Evolutionary conservation across 2,113 vertebrate genomes (phyloP).

Genomic region (Ammodytes marinus): DNA sequence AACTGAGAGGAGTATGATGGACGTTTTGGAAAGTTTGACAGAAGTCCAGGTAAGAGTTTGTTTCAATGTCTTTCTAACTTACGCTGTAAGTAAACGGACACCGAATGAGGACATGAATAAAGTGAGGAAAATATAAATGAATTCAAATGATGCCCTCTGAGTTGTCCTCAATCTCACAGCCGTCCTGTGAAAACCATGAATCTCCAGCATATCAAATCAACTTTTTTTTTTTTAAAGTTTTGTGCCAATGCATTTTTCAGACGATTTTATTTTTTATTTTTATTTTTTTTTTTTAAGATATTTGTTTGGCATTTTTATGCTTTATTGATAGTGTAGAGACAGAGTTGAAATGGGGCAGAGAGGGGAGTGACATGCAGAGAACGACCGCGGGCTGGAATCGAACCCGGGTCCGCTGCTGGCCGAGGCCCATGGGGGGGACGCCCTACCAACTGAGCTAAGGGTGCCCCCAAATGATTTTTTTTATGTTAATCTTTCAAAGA

Average conservation of each 20-base stretch:
- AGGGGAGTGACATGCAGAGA: too few species aligned
- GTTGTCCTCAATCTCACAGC: neutral
- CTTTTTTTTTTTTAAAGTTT: neutral
- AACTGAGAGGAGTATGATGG: constrained; percentile 88
- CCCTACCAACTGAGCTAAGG: too few species aligned
- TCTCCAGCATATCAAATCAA: neutral
- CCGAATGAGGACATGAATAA: neutral
- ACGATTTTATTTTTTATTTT: too few species aligned
- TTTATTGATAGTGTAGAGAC: too few species aligned
- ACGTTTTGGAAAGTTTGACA: constrained; percentile 89
- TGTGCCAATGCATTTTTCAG: neutral
- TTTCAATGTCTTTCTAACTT: neutral
- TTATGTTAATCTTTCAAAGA: too few species aligned
- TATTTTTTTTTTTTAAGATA: too few species aligned
- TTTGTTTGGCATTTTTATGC: too few species aligned
- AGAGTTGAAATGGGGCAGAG: too few species aligned
- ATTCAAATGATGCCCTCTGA: neutral
- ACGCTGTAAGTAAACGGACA: neutral
- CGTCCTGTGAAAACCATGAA: neutral
- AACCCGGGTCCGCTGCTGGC: too few species aligned
- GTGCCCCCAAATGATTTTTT: too few species aligned
- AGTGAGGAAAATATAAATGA: neutral
- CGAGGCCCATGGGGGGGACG: too few species aligned
- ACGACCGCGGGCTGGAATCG: too few species aligned
- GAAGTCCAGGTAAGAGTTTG: constrained; percentile 88